Base-by-base conservation (phyloP, 2,888 invertebrate genomes). In the Archips xylosteana region DNA sequence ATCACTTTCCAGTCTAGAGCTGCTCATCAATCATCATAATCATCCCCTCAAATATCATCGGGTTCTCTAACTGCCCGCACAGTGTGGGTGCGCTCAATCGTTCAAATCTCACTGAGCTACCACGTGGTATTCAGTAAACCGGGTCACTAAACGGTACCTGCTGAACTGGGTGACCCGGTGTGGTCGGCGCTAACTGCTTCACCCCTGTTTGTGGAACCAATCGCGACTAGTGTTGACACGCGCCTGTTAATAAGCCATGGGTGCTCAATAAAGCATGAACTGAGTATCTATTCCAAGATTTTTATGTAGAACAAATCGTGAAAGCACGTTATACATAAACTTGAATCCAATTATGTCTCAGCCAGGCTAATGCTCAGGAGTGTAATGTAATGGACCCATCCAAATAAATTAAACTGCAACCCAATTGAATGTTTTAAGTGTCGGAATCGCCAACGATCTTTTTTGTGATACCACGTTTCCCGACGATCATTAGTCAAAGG, bases 141-240 rank as follows among this genome's bases (percentile, higher is more conserved):
- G 75, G 71, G 81, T 78, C 64, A 15, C 69, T 81, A 87, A 39
- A 90, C 92, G 88, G 91, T 85, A 84, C 64, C 63, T 5, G 57
- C 83, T 88, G 89, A 90, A 91, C 81, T 90, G 79, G 91, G 91
- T 91, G 89, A 90, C 90, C 89, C 80, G 80, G 80, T 78, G 81
- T 78, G 75, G 51, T 85, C 87, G 77, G 80, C 76, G 87, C 85
- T 87, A 89, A 90, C 87, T 87, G 83, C 79, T 81, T 79, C 81
- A 82, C 84, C 84, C 85, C 83, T 84, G 82, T 84, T 87, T 86
- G 82, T 79, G 76, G 78, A 81, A 78, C 42, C 76, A 77, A 80
- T 78, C 78, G 76, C 74, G 72, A 71, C 64, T 76, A 72, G 76
- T 57, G 76, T 82, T 85, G 76, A 76, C 87, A 80, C 64, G 75